These are phyloP conservation scores for Hesperophylax magnus DNA, from an alignment of 1,140 invertebrate genomes.

Conservation along the genomic window DNA sequence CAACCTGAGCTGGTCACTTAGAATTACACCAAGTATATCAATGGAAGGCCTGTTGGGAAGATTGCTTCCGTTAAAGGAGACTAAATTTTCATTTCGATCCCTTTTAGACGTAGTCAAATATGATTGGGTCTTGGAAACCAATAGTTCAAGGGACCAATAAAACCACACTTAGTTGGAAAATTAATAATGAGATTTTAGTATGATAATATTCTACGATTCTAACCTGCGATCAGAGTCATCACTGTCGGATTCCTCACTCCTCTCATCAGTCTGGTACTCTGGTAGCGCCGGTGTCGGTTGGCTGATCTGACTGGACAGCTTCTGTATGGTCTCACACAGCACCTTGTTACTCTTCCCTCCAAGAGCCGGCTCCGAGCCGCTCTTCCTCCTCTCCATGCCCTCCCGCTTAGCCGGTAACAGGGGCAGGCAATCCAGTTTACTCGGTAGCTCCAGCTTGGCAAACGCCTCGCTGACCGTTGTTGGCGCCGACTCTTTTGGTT, in stretches of 20 bases:
- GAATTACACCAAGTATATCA: too few species aligned
- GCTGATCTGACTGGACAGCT: conserved; percentile 70
- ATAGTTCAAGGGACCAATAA: too few species aligned
- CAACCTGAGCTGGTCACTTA: too few species aligned
- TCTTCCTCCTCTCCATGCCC: conserved; percentile 51
- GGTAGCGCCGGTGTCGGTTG: conserved; percentile 63
- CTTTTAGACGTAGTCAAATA: too few species aligned
- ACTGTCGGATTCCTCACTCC: conserved; percentile 74
- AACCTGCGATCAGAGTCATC: conserved; percentile 81
- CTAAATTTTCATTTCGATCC: too few species aligned
- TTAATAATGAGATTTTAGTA: too few species aligned
- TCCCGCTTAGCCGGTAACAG: conserved; percentile 39
- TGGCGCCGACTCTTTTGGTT: conserved; percentile 4
- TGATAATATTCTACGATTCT: conserved; percentile 29
- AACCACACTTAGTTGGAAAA: too few species aligned
- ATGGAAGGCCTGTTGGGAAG: too few species aligned
- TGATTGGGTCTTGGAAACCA: too few species aligned
- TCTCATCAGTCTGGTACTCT: conserved; percentile 63
- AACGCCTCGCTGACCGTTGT: not conserved
- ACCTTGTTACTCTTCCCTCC: conserved; percentile 72
- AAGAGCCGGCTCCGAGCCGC: conserved; percentile 44
- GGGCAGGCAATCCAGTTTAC: not conserved
- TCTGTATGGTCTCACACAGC: conserved; percentile 74
- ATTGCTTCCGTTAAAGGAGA: too few species aligned
- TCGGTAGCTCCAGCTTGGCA: not conserved